These are phyloP conservation scores for Danaus plexippus DNA, from an alignment of 1,140 invertebrate species.

Conservation along the genomic window DNA sequence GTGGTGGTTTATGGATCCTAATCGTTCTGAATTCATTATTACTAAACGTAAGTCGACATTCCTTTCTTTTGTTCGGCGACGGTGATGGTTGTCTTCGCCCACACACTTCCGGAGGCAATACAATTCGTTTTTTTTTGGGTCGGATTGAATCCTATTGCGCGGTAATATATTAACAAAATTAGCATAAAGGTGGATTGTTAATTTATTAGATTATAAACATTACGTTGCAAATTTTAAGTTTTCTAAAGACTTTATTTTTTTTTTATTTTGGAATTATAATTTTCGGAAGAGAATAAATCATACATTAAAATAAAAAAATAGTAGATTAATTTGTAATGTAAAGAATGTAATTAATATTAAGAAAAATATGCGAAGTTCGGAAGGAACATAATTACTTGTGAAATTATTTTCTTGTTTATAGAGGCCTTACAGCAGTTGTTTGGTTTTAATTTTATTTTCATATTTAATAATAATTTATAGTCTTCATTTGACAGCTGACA, in stretches of 20 bases:
- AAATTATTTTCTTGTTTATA: slow-evolving; percentile 7
- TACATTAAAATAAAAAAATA: no score
- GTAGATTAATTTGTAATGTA: no score
- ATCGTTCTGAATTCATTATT: slow-evolving; percentile 16
- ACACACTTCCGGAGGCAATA: slow-evolving; percentile 46
- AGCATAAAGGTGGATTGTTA: slow-evolving; percentile 7
- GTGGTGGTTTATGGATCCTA: slow-evolving; percentile 9
- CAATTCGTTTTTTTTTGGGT: slow-evolving; percentile 17
- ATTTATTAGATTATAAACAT: no score
- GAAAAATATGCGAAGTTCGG: no score
- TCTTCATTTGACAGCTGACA: slow-evolving; percentile 32
- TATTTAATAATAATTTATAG: slow-evolving; percentile 34
- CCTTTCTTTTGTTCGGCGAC: slow-evolving; percentile 37
- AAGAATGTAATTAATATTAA: no score
- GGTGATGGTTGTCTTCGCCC: slow-evolving; percentile 28
- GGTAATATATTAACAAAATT: slow-evolving; percentile 22
- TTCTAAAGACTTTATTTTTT: no score
- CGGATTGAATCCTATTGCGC: slow-evolving; percentile 15
- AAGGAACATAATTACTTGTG: no score
- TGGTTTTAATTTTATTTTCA: slow-evolving; percentile 18
- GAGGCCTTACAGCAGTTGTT: slow-evolving; percentile 12
- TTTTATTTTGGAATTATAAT: no score
- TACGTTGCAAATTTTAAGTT: no score
- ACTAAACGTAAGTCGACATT: slow-evolving; percentile 32
- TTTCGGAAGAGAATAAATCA: no score